Base-by-base conservation (phyloP, 2,888 invertebrate species). In the Oligia strigilis region DNA sequence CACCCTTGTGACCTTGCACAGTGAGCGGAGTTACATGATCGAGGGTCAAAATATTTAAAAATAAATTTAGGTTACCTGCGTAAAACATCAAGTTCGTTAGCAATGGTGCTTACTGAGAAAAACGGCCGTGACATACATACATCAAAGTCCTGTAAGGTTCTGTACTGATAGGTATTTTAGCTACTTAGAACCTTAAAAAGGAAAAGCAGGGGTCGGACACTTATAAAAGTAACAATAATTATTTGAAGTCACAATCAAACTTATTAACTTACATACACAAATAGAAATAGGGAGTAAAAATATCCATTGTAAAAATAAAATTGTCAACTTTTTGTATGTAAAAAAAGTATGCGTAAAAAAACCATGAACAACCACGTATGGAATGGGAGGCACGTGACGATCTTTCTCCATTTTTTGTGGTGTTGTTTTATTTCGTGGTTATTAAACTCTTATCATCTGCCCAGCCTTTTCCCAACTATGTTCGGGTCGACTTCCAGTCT, bases 1-100 rank as follows among this genome's bases (percentile, higher is more conserved):
- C 72, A 81, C 49, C 67, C 64, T 46, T 75, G 11, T 65, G 8
- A n/a, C 49, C 66, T 82, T 81, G 75, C 46, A 81, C 69, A 78
- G 64, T 65, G 72, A 75, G 72, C 82, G 40, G 58, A 75, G 13
- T 4, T 71, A 71, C 46, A n/a, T 40, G 40, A 75, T 76, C 80
- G 64, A 83, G 64, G 13, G n/a, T 67, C 58, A 29, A 78, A 64
- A 60, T 79, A 71, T 60, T 72, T 40, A 1, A 19, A 29, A 19
- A 72, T 19, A 6, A 13, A 43, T 29, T 70, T 36, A 19, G 46
- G 19, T 36, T 36, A 36, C 2, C 1, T 13, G 8, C 9, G 23
- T 17, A n/a, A 58, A 40, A n/a, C 40, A 40, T 17, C 11, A 71
- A 55, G 23, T 36, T 55, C 2, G 2, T 36, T 23, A 36, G 13